These are phyloP conservation scores for Diogma glabrata DNA, from an alignment of 2,888 invertebrate species.

Conservation along the genomic window DNA sequence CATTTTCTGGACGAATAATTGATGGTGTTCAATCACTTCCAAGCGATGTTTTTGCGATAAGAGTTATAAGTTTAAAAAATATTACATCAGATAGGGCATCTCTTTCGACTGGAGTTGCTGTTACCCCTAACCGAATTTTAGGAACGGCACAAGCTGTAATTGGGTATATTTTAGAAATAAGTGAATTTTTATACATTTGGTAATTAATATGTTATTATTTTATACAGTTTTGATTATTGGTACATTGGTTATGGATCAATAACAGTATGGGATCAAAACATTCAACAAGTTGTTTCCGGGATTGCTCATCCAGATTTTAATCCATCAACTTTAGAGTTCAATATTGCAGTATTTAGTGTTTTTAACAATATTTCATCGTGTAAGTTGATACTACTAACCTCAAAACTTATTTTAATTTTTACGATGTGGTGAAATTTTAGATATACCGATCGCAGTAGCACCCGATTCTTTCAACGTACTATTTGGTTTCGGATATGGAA, in stretches of 20 bases:
- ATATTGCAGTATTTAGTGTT: not conserved
- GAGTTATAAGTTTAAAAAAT: not conserved
- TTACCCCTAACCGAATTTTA: not conserved
- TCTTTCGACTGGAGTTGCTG: not conserved
- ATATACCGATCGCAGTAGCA: not conserved
- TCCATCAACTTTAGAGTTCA: not conserved
- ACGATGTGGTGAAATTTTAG: slow-evolving; percentile 1
- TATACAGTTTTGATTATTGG: not conserved
- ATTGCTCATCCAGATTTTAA: not conserved
- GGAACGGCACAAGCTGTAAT: not conserved
- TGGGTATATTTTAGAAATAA: no score
- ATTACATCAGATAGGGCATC: not conserved
- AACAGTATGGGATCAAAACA: not conserved
- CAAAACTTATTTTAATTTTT: no score
- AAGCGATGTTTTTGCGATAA: not conserved
- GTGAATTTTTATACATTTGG: no score
- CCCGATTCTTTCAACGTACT: not conserved
- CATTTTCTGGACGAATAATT: slow-evolving; percentile 2
- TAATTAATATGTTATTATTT: no score
- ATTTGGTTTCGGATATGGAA: slow-evolving; percentile 5
- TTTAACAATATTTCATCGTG: no score
- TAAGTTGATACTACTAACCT: no score
- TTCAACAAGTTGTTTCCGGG: not conserved
- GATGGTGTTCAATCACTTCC: not conserved
- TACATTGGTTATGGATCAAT: not conserved